Evolutionary conservation across 2,797 vertebrate species (phyloP), one percentile per base, ranked within the genome.

Genomic region (Podarcis lilfordi): DNA sequence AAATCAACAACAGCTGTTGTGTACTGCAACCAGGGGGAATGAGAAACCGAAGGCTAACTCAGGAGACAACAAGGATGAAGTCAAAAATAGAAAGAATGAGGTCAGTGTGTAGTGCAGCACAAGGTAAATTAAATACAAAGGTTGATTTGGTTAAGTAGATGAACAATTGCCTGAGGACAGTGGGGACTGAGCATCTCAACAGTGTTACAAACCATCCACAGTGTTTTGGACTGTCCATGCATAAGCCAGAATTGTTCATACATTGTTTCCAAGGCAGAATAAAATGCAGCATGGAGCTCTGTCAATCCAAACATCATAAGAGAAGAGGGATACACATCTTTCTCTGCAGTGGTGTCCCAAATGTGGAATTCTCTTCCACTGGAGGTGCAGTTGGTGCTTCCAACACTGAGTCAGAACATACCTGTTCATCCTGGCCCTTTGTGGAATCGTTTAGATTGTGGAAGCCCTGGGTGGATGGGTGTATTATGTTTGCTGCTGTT

Each of bases 1-100:
- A 89, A 89, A 80, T 89, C 84, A 45, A 82, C 25, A 78, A 43
- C 59, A 89, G 45, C 45, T 89, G 66, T 37, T 88, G 69, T 66
- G 66, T 90, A 86, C 66, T 72, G 77, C 64, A 0, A 5, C 66
- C 77, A 88, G 32, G 19, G n/a, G 32, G 32, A 84, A 87, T 6
- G 27, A 84, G 75, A 50, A 82, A 9, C 50, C 80, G 8, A 59
- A 77, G 80, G 29, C 40, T 83, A 78, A 21, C 71, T 32, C 23
- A 74, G 29, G 6, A 85, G 45, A 23, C 80, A 79, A 25, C 43
- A 80, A 43, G 11, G 32, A 71, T 88, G 40, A 68, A 80, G 23
- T 2, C 6, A 61, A 0, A 68, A 89, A 84, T 45, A 84, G 76
- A 87, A 76, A 80, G 45, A 86, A 82, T 77, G 61, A 59, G 0